Percentiles rank a stretch among this genome's conserved stretches.
phyloP scores from a whole-genome alignment of 2,797 vertebrate species.

The Erpetoichthys calabaricus region DNA sequence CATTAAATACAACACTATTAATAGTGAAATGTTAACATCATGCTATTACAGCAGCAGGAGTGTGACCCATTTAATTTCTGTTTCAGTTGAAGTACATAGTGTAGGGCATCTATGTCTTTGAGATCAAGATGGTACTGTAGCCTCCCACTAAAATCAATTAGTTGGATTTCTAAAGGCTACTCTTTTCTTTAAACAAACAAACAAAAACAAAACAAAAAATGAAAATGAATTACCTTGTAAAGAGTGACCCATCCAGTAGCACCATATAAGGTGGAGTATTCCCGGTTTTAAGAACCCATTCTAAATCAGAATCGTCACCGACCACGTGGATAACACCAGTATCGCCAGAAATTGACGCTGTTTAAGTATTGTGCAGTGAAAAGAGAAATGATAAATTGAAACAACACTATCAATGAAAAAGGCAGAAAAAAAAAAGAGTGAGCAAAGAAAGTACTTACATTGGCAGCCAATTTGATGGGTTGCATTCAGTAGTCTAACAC shows the following conservation, averaged over 20 bases:
- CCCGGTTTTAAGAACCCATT: slow-evolving; percentile 67
- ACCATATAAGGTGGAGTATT: slow-evolving; percentile 78
- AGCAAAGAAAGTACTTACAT: slow-evolving; percentile 55
- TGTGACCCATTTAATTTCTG: too few relatives aligned
- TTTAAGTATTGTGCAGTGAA: neutral
- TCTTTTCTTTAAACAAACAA: too few relatives aligned
- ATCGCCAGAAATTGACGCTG: slow-evolving; percentile 78
- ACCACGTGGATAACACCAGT: slow-evolving; percentile 83
- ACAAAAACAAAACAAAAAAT: too few relatives aligned
- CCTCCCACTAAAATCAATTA: too few relatives aligned
- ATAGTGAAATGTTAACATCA: too few relatives aligned
- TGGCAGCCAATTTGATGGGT: slow-evolving; percentile 95
- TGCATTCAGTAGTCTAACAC: slow-evolving; percentile 83
- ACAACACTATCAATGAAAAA: neutral
- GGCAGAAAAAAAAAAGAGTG: neutral
- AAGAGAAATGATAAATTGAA: neutral
- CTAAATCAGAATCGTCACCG: slow-evolving; percentile 61
- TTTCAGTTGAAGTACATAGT: too few relatives aligned
- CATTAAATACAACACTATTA: too few relatives aligned
- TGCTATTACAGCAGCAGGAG: too few relatives aligned
- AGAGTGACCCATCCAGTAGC: slow-evolving; percentile 61
- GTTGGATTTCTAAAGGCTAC: too few relatives aligned
- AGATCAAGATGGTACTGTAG: too few relatives aligned
- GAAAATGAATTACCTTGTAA: slow-evolving; percentile 54
- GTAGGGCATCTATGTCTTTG: too few relatives aligned